These are phyloP conservation scores for Neomonachus schauinslandi DNA, from an alignment of 2,113 vertebrate genomes.

Conservation along the genomic window DNA sequence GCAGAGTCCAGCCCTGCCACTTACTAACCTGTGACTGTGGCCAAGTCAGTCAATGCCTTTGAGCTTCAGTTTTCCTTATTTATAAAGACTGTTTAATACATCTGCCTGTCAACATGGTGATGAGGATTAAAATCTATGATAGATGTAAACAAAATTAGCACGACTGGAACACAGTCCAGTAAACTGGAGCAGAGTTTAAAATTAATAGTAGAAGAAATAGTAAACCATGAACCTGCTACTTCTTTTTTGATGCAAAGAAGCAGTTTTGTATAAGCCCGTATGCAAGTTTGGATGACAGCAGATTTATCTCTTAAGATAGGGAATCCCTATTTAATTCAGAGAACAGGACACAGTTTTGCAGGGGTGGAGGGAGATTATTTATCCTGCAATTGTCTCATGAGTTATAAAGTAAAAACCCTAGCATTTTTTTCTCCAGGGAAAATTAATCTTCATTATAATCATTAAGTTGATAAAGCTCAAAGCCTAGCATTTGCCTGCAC, in stretches of 20 bases:
- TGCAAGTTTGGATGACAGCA: background rate
- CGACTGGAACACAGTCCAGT: background rate
- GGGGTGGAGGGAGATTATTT: background rate
- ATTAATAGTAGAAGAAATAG: background rate
- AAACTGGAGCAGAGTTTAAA: background rate
- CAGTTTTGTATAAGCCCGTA: background rate
- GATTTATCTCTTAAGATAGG: background rate
- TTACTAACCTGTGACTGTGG: background rate
- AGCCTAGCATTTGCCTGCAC: background rate
- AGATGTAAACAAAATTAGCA: background rate
- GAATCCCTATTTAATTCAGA: background rate
- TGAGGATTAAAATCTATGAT: background rate
- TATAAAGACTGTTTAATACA: background rate
- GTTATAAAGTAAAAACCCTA: background rate
- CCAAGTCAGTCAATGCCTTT: background rate
- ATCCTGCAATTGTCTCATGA: background rate
- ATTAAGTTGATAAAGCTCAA: background rate
- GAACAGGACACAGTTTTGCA: background rate
- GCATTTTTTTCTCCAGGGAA: conserved; percentile 43
- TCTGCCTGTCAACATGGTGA: background rate
- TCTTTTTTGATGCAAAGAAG: background rate
- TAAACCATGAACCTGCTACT: background rate
- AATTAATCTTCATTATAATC: conserved; percentile 4
- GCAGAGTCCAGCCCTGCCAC: background rate
- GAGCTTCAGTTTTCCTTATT: background rate